These are phyloP conservation scores for Berghia stephanieae DNA, from an alignment of 1,140 invertebrate species.

Conservation along the genomic window DNA sequence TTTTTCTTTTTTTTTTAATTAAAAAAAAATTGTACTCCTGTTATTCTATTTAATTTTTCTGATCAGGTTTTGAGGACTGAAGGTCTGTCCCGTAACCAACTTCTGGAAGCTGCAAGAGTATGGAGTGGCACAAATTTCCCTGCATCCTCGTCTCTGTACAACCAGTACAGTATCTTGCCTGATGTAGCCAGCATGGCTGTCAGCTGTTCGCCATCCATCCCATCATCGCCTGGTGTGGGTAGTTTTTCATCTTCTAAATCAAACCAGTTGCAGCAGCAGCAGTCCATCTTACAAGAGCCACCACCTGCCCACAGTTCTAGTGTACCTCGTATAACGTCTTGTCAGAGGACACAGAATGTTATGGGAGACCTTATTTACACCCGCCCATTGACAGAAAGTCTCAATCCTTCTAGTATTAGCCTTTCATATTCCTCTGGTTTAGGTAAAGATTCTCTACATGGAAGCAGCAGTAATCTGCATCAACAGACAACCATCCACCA, in stretches of 20 bases:
- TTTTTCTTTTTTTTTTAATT: too few relatives aligned
- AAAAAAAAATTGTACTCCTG: too few relatives aligned
- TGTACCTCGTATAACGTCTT: conserved; percentile 24
- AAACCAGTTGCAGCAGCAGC: conserved; percentile 18
- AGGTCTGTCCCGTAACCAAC: conserved; percentile 19
- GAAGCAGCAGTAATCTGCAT: too few relatives aligned
- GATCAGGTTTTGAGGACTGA: background rate
- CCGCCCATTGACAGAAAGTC: conserved; percentile 17
- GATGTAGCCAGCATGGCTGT: conserved; percentile 6
- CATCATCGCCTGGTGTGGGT: conserved; percentile 4
- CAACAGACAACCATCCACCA: conserved; percentile 15
- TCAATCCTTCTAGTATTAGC: conserved; percentile 30
- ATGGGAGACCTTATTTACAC: conserved; percentile 26
- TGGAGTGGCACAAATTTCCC: conserved; percentile 11
- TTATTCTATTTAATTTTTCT: too few relatives aligned
- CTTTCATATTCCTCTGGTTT: conserved; percentile 16
- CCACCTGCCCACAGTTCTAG: conserved; percentile 56
- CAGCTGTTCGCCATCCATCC: background rate
- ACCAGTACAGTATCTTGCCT: conserved; percentile 20
- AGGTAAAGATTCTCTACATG: conserved; percentile 2
- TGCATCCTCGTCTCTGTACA: conserved; percentile 9
- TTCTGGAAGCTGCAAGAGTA: conserved; percentile 13
- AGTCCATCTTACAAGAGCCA: conserved; percentile 42
- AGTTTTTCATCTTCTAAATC: conserved; percentile 12
- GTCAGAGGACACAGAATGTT: conserved; percentile 12